These are phyloP conservation scores for Diabrotica virgifera DNA, from an alignment of 1,140 invertebrate genomes.

Conservation along the genomic window DNA sequence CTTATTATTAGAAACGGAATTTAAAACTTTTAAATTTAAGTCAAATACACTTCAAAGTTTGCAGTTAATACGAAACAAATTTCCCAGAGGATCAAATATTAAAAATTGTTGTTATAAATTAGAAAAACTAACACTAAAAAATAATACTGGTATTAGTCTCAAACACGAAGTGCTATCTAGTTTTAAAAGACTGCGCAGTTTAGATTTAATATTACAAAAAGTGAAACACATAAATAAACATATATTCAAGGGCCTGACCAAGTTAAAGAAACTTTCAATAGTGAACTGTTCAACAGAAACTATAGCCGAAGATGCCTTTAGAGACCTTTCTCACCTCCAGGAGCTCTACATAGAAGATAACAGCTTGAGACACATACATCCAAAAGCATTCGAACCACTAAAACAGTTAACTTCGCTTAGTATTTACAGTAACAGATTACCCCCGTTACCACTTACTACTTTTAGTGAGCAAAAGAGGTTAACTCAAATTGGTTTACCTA, in stretches of 20 bases:
- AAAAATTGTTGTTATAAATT: background rate
- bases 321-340: background rate
- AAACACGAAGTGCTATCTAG: background rate
- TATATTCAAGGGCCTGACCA: background rate
- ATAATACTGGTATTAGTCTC: background rate
- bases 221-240: background rate
- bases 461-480: conserved; percentile 6
- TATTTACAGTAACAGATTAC: conserved; percentile 4
- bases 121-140: conserved; percentile 2
- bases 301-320: conserved; percentile 3
- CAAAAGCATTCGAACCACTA: background rate
- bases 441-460: background rate
- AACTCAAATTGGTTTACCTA: conserved; percentile 4
- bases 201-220: background rate
- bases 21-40: background rate
- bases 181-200: background rate
- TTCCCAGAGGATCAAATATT: background rate
- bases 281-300: background rate
- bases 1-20: too few species aligned
- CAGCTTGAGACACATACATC: background rate
- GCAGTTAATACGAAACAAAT: background rate
- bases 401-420: background rate
- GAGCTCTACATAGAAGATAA: conserved; percentile 6
- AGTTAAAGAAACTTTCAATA: conserved; percentile 3
- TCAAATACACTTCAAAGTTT: background rate